Conservation (phyloP, 2,797 vertebrate species). For the Glossophaga mutica region DNA sequence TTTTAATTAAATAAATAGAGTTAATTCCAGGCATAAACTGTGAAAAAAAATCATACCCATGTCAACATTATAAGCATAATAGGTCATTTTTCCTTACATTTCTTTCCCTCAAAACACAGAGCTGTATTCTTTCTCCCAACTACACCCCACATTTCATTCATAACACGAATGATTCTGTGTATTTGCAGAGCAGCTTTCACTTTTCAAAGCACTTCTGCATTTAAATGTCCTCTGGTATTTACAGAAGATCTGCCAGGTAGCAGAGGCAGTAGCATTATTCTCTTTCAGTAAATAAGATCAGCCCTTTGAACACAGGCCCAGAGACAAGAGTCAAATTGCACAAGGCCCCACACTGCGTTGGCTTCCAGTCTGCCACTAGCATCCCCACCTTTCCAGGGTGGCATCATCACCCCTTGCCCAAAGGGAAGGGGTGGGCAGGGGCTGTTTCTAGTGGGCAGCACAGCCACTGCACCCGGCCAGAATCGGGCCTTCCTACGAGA, state of each 20-base stretch:
- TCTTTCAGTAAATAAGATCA: not conserved
- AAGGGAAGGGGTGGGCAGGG: accelerated
- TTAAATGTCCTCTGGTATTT: not conserved
- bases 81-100: not conserved
- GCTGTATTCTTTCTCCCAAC: not conserved
- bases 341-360: not conserved
- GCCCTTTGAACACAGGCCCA: not conserved
- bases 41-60: not conserved
- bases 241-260: not conserved
- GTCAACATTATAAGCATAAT: not conserved
- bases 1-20: not conserved
- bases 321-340: accelerated
- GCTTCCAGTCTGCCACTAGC: not conserved
- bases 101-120: not conserved
- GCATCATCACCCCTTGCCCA: no score
- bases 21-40: not conserved
- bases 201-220: not conserved
- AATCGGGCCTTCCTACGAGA: not conserved
- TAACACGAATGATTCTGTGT: not conserved
- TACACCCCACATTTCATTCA: not conserved
- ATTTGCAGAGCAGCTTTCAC: not conserved
- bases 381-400: not conserved
- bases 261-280: not conserved
- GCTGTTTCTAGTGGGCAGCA: not conserved
- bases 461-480: not conserved